Base-by-base conservation (phyloP, 2,888 invertebrate genomes). In the Cerastis leucographa region DNA sequence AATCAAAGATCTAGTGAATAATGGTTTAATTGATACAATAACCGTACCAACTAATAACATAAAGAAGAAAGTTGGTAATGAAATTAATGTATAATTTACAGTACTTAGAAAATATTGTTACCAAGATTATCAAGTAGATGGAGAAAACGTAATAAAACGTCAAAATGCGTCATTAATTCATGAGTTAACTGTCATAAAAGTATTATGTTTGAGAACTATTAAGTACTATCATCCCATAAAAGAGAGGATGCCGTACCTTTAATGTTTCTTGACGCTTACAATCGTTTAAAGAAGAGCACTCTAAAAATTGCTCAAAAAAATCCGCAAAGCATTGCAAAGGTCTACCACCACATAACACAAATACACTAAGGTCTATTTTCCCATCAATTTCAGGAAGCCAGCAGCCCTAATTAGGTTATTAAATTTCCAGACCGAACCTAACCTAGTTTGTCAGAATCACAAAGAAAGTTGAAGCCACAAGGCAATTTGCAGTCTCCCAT, bases 401-500 rank as follows among this genome's bases (percentile, higher is more conserved):
- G 14, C n/a, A 78, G 14, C 0, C 19, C 61, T 42, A 80, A 83
- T 84, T 62, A 87, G 76, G 62, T 71, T 85, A 90, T 88, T 82
- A 85, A 77, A 80, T 83, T 86, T 82, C 87, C 87, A 90, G 85
- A 84, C 73, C 74, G 76, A 88, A 86, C 83, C 81, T 89, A 90
- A 90, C 87, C 90, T 86, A 92, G 90, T 90, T 90, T 86, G 81
- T 76, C n/a, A 46, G 81, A 77, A 86, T 88, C 73, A 82, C 83
- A 90, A 92, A 90, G 94, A 94, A 94, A 95, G 94, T 91, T 79
- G 80, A 71, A 80, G 84, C 90, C 90, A 85, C 92, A 92, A 91
- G 74, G 88, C 90, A 93, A 92, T 94, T 94, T 92, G 90, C 75
- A 88, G 86, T 87, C 86, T 89, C 81, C 87, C 77, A 85, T 92